Base-by-base conservation (phyloP, 1,140 invertebrate genomes). In the Cydia pomonella region DNA sequence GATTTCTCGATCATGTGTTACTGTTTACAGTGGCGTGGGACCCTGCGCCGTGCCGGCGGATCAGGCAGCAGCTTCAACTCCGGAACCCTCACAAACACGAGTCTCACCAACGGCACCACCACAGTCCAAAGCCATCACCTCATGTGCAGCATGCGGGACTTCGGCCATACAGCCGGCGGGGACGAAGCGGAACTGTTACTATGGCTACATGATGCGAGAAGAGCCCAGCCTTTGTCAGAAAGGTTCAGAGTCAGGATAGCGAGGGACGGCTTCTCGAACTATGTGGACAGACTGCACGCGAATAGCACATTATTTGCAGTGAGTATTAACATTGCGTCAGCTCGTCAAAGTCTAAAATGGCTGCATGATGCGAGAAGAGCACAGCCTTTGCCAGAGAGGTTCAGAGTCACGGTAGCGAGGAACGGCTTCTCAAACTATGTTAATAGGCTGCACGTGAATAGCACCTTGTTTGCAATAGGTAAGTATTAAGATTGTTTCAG, bases 231-330 rank as follows among this genome's bases (percentile, higher is more conserved):
- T 47, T 89, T 97, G 80, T 98, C 97, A 78, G 97, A 98, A 89
- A 94, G 97, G 75, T 98, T 98, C 94, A 94, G 98, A 83, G 97
- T 98, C 62, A 95, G 95, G 84, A 96, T 98, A 86, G 97, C 97
- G 75, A 97, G 97, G 88, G 97, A 98, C 83, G 97, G 97, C 62
- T 97, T 97, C 90, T 97, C 97, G 23, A 97, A 97, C 88, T 97
- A 98, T 87, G 95, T 97, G 18, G 97, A 98, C 82, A 97, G 97
- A 84, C 89, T 98, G 76, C 96, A 98, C 86, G 97, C 95, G 82
- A 97, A 97, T 87, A 97, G 97, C 85, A 97, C 97, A 1, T 95
- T 98, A 64, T 98, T 98, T 89, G 97, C 97, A 18, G 97, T 97
- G 93, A 95, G 94, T 87, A 79, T 33, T 27, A 71, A 12, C 63